Percentiles rank a stretch among this genome's conserved stretches.
phyloP scores from a whole-genome alignment of 2,888 invertebrate species.

The Acrobasis consociella region DNA sequence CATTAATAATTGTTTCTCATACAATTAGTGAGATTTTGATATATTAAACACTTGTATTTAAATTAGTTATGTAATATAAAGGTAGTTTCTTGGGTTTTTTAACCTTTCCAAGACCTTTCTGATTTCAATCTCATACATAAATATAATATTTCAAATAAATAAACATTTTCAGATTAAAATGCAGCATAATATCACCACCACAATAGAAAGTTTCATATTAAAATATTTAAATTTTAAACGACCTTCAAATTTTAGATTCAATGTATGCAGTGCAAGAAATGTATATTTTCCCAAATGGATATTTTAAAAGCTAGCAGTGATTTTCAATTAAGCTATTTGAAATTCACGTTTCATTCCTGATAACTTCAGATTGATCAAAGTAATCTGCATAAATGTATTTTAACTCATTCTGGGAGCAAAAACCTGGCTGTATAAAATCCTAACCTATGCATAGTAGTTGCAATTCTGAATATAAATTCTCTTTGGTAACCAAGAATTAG shows the following conservation, averaged over 20 bases:
- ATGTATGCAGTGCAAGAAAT: background rate
- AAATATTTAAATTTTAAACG: background rate
- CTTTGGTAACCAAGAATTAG: no score
- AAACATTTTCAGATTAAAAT: background rate
- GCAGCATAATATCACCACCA: background rate
- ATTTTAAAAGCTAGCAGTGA: constrained; percentile 11
- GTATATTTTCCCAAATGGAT: background rate
- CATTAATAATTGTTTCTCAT: no score
- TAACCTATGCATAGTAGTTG: constrained; percentile 1
- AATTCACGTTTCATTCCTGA: constrained; percentile 14
- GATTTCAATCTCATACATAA: no score
- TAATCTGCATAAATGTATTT: constrained; percentile 21
- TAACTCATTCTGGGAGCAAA: constrained; percentile 10
- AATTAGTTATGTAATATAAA: no score
- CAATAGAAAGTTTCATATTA: background rate
- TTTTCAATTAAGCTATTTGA: constrained; percentile 12
- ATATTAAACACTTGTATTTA: no score
- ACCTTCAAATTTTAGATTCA: background rate
- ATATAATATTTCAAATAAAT: no score
- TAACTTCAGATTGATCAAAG: constrained; percentile 17
- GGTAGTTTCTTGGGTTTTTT: no score
- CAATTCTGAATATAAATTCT: background rate
- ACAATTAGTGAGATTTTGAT: no score
- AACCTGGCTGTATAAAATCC: background rate
- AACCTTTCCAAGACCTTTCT: no score